These are phyloP conservation scores for Metalampra italica DNA, from an alignment of 2,888 invertebrate species.

Conservation along the genomic window DNA sequence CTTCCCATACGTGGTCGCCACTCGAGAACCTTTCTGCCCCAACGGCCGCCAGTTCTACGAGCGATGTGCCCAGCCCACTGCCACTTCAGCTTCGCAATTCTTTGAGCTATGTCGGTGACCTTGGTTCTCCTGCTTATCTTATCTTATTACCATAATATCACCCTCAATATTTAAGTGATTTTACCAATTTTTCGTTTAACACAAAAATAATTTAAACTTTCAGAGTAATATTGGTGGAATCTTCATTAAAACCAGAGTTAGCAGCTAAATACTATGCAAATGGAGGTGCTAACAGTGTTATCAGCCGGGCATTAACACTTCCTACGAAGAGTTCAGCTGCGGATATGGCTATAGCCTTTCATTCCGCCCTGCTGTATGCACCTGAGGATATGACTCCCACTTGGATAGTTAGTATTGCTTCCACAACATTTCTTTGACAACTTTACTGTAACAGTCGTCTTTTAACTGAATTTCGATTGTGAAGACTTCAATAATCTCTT, in stretches of 20 bases:
- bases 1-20: no score
- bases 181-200: no score
- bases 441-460: neutral
- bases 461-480: neutral
- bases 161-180: no score
- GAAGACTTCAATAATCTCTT: no score
- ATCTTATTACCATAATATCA: no score
- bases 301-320: constrained; percentile 45
- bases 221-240: constrained; percentile 56
- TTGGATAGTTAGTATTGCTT: constrained; percentile 51
- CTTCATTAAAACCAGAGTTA: constrained; percentile 33
- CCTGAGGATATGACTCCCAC: constrained; percentile 42
- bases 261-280: constrained; percentile 51
- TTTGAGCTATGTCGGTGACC: no score
- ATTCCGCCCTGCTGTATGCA: constrained; percentile 45
- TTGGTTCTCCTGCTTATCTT: no score
- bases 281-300: constrained; percentile 48
- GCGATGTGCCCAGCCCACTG: no score
- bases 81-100: no score
- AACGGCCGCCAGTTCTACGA: no score
- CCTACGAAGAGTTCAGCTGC: constrained; percentile 33
- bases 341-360: constrained; percentile 43
- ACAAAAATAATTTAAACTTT: constrained; percentile 12
- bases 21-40: no score
- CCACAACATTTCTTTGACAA: no score